phyloP scores from a whole-genome alignment of 2,113 vertebrate species.

The Rhinolophus ferrumequinum region DNA sequence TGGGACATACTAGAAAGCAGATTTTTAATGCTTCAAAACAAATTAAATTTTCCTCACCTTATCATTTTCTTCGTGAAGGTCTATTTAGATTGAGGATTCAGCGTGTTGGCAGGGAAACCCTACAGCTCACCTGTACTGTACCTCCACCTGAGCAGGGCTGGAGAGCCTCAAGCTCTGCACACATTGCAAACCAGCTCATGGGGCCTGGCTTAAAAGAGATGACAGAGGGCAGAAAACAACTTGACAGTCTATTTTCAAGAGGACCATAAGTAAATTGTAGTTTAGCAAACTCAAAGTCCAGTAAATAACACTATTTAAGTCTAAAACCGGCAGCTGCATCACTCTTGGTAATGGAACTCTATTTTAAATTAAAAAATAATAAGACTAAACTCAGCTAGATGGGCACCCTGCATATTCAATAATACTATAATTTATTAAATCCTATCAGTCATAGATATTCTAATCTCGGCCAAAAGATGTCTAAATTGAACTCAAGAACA shows the following conservation, averaged over 20 bases:
- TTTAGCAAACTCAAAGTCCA: constrained; percentile 17
- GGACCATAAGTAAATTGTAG: neutral
- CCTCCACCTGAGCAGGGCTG: neutral
- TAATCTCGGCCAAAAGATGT: constrained; percentile 18
- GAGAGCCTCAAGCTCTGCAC: neutral
- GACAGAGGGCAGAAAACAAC: neutral
- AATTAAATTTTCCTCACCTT: constrained; percentile 24
- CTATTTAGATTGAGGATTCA: neutral
- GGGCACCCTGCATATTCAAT: neutral
- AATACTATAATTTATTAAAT: constrained; percentile 47
- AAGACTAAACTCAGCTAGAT: neutral
- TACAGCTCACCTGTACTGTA: fast-evolving
- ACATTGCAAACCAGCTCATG: neutral
- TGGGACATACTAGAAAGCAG: neutral
- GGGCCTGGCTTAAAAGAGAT: neutral
- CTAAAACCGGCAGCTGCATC: constrained; percentile 18
- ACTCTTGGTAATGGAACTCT: constrained; percentile 26
- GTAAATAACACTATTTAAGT: constrained; percentile 17
- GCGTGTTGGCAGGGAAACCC: neutral
- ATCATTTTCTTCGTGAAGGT: neutral
- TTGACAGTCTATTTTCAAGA: neutral
- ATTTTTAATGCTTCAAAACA: constrained; percentile 31
- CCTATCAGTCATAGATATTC: neutral
- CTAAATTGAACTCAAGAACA: constrained; percentile 3
- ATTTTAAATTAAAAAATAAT: constrained; percentile 41